Conservation (phyloP, 2,888 invertebrate genomes). For the Eilema caniola region DNA sequence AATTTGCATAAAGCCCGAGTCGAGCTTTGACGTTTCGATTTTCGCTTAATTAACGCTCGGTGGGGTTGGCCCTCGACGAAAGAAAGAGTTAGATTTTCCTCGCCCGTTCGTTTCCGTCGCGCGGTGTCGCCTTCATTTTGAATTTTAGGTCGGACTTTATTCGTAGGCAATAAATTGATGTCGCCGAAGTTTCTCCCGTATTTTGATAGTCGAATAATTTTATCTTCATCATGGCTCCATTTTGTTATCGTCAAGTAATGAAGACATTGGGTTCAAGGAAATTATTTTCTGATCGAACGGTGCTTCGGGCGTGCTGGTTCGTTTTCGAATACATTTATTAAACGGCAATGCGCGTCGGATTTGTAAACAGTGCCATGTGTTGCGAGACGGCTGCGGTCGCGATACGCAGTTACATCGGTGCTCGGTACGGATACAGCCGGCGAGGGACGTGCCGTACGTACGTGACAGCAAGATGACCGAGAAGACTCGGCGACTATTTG, state of each 20-base stretch:
- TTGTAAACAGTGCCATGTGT: slow-evolving; percentile 38
- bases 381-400: slow-evolving; percentile 27
- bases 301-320: slow-evolving; percentile 19
- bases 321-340: slow-evolving; percentile 39
- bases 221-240: slow-evolving; percentile 72
- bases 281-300: slow-evolving; percentile 46
- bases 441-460: slow-evolving; percentile 56
- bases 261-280: slow-evolving; percentile 61
- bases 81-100: slow-evolving; percentile 79
- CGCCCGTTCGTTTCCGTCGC: slow-evolving; percentile 69
- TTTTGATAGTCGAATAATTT: slow-evolving; percentile 81
- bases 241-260: slow-evolving; percentile 70
- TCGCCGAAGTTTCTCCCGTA: slow-evolving; percentile 73
- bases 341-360: slow-evolving; percentile 36
- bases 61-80: slow-evolving; percentile 61
- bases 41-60: slow-evolving; percentile 84
- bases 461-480: slow-evolving; percentile 79
- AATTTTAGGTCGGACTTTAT: slow-evolving; percentile 73
- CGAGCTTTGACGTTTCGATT: slow-evolving; percentile 84
- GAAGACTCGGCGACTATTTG: slow-evolving; percentile 77
- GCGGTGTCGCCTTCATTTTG: slow-evolving; percentile 68
- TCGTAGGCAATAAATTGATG: slow-evolving; percentile 77
- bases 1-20: slow-evolving; percentile 83
- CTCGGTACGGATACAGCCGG: slow-evolving; percentile 25
- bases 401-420: slow-evolving; percentile 24